Base-by-base conservation (phyloP, 2,888 invertebrate genomes). In the Troides aeacus region DNA sequence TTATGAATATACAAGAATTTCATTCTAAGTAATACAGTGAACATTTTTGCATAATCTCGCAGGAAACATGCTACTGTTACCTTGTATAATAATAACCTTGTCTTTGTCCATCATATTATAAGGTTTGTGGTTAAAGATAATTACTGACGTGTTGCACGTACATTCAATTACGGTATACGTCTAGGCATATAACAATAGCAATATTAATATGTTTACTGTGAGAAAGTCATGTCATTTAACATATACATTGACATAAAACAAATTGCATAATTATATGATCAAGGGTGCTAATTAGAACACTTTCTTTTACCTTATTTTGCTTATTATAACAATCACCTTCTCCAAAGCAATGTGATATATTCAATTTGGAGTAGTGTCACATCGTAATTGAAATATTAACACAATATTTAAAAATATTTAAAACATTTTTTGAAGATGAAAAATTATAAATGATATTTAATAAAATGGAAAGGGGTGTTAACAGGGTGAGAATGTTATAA, bases 111-210 rank as follows among this genome's bases (percentile, higher is more conserved):
- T 77, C 78, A 76, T 81, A 80, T 84, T 84, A 86, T 87, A 84
- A 83, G 81, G 82, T 80, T 85, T 84, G 86, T 82, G 84, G 82
- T 78, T 79, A 82, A 81, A 84, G 80, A 85, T 89, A 88, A 89
- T 89, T 86, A 86, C 83, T 79, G 79, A 81, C 79, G 83, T 82
- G 87, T 87, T 89, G 87, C 85, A 87, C 81, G 84, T 82, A 86
- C 80, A 86, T 84, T 84, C 85, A 85, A 88, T 89, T 87, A 86
- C 75, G 71, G 50, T 53, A 39, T 39, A 63, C 24, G 63, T 70
- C 62, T 60, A 64, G 59, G 6, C 24, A 39, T 59, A 62, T 36
- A 18, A 57, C 21, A 57, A 21, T 7, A 21, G 21, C n/a, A 57
- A 57, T n/a, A 56, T 56, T 21, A 21, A 21, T 56, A 21, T n/a